phyloP scores from a whole-genome alignment of 2,888 invertebrate species.

The Nephrotoma flavescens region DNA sequence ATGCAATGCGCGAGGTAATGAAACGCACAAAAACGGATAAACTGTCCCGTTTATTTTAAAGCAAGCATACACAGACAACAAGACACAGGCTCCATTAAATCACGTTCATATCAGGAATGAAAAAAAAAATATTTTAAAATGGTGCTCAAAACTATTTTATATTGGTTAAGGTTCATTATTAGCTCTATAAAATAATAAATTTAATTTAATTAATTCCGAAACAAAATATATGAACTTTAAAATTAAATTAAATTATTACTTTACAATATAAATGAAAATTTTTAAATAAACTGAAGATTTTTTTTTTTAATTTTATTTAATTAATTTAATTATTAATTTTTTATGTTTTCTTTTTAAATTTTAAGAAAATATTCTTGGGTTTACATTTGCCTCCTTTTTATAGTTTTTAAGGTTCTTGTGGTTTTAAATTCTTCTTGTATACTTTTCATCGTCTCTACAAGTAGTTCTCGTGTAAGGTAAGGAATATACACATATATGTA shows the following conservation, averaged over 20 bases:
- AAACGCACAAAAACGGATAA: slow-evolving; percentile 16
- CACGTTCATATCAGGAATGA: background rate
- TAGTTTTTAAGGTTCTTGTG: background rate
- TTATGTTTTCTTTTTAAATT: background rate
- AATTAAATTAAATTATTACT: background rate
- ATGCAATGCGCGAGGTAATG: slow-evolving; percentile 33
- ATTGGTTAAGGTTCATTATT: background rate
- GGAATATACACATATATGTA: background rate
- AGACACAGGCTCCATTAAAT: background rate
- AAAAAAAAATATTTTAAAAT: background rate
- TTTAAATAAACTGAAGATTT: background rate
- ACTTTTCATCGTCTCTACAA: background rate
- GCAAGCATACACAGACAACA: background rate
- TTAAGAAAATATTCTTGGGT: background rate
- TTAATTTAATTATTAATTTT: background rate
- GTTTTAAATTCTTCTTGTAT: background rate
- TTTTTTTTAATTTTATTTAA: background rate
- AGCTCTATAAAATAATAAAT: background rate
- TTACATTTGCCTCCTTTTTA: background rate
- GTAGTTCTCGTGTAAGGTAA: background rate
- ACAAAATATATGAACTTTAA: background rate
- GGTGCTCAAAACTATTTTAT: background rate
- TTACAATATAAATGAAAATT: background rate
- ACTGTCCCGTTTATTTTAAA: background rate
- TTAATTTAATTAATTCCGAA: background rate